Evolutionary conservation across 2,797 vertebrate species (phyloP).

Genomic region (Sternarchorhynchus goeldii): DNA sequence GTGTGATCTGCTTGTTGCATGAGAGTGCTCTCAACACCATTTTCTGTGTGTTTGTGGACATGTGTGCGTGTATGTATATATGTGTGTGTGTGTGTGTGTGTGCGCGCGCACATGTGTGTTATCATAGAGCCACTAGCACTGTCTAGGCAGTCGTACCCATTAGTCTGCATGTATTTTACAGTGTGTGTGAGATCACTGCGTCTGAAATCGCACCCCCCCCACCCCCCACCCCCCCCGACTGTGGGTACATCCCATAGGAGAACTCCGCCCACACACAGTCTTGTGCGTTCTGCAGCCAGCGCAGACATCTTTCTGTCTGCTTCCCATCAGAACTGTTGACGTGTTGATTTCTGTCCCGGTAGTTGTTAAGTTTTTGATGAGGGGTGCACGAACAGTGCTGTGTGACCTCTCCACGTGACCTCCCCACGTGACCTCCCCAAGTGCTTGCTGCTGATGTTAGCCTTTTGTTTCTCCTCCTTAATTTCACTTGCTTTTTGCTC

Average conservation of each 20-base stretch:
- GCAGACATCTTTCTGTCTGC: constrained; percentile 15
- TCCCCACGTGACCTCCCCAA: too few relatives aligned
- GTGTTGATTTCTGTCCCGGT: neutral
- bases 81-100: too few relatives aligned
- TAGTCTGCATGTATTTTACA: neutral
- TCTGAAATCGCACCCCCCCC: too few relatives aligned
- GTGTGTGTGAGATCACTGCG: neutral
- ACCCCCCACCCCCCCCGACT: too few relatives aligned
- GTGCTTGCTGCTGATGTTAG: constrained; percentile 14
- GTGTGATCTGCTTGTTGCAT: neutral
- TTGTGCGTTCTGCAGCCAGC: neutral
- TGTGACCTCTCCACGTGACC: neutral
- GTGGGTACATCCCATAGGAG: constrained; percentile 21
- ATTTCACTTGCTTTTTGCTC: too few relatives aligned
- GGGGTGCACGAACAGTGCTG: neutral
- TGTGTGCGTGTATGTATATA: constrained; percentile 1
- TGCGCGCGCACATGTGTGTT: too few relatives aligned
- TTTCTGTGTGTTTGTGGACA: neutral
- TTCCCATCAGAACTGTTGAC: neutral
- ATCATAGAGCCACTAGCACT: too few relatives aligned
- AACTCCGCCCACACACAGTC: neutral
- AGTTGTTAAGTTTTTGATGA: constrained; percentile 27
- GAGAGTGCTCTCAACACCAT: constrained; percentile 12
- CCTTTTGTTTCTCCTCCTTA: neutral
- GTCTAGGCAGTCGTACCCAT: too few relatives aligned